phyloP scores from a whole-genome alignment of 2,888 invertebrate genomes.

The Apamea monoglypha region DNA sequence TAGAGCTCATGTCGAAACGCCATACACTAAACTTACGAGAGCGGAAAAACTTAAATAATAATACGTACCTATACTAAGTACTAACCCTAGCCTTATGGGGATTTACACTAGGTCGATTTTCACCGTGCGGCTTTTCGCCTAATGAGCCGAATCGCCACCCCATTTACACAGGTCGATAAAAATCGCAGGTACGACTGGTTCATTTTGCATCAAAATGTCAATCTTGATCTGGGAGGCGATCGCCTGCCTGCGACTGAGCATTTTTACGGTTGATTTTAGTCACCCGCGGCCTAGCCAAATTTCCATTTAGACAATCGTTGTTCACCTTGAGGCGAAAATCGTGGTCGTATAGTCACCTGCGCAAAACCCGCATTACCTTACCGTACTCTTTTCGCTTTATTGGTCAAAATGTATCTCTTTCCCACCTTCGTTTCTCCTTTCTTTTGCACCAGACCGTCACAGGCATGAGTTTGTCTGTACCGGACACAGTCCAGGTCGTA shows the following conservation, averaged over 20 bases:
- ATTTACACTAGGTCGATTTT: background rate
- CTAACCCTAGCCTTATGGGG: background rate
- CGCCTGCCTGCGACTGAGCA: background rate
- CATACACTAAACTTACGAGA: background rate
- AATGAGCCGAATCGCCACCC: no score
- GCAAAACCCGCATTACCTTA: background rate
- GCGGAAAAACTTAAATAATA: background rate
- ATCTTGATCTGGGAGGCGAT: no score
- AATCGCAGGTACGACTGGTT: no score
- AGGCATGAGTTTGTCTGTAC: constrained; percentile 80
- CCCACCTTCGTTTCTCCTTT: constrained; percentile 44
- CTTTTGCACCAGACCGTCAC: constrained; percentile 75
- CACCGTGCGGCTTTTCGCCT: background rate
- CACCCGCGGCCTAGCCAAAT: background rate
- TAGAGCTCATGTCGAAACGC: background rate
- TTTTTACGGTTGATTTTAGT: background rate
- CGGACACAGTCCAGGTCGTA: constrained; percentile 90
- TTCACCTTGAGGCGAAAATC: no score
- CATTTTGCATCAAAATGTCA: no score
- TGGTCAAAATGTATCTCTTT: background rate
- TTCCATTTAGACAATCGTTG: background rate
- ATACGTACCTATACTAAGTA: background rate
- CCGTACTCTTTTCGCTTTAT: background rate
- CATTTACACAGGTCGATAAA: no score
- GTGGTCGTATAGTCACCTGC: background rate